Conservation (phyloP, 2,888 invertebrate species). For the Drosophila nr. perissopoda region DNA sequence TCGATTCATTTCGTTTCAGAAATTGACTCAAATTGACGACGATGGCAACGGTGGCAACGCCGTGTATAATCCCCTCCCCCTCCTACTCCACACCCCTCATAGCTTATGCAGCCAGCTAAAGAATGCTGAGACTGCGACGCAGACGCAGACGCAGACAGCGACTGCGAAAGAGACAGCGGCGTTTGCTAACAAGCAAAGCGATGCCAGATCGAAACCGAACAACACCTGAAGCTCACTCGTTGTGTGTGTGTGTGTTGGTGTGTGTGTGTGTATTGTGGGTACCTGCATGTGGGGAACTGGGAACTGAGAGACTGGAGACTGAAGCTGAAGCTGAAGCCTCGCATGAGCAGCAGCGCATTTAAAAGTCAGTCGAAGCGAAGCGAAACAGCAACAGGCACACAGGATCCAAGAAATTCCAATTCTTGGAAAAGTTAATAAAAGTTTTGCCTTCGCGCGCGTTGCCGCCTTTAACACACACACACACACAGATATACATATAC, state of each 20-base stretch:
- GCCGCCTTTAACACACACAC: conserved; percentile 66
- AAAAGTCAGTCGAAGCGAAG: conserved; percentile 79
- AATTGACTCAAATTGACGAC: conserved; percentile 79
- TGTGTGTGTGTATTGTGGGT: conserved; percentile 28
- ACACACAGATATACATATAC: conserved; percentile 11
- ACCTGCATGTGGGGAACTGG: conserved; percentile 37
- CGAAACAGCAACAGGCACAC: conserved; percentile 68
- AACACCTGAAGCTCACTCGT: conserved; percentile 77
- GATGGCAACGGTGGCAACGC: conserved; percentile 39
- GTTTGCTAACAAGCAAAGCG: conserved; percentile 72
- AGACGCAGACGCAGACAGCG: conserved; percentile 33
- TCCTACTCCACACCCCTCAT: not conserved
- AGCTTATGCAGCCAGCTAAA: conserved; percentile 42
- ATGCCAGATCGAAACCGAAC: conserved; percentile 64
- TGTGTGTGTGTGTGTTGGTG: conserved; percentile 12
- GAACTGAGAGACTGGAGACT: conserved; percentile 2
- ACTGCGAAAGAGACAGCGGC: conserved; percentile 37
- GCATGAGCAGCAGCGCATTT: conserved; percentile 64
- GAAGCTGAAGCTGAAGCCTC: conserved; percentile 44
- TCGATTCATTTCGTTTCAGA: conserved; percentile 71
- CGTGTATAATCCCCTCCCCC: not conserved
- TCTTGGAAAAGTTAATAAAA: conserved; percentile 81
- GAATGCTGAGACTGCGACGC: conserved; percentile 60
- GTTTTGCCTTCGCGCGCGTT: conserved; percentile 73
- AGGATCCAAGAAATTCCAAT: conserved; percentile 80